phyloP scores from a whole-genome alignment of 2,888 invertebrate genomes.

The Nezara viridula region DNA sequence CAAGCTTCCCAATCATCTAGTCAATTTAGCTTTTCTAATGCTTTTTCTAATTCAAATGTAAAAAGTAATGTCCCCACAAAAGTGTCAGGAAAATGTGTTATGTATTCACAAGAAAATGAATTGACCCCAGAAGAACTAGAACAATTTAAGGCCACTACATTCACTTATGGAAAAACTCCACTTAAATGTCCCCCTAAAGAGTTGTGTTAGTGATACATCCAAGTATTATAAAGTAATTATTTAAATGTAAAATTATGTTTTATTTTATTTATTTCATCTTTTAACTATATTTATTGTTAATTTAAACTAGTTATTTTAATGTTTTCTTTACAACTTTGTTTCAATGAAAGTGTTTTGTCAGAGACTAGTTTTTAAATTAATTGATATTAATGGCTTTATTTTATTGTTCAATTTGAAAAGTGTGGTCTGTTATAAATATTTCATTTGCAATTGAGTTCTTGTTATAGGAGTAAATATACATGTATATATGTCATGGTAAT shows the following conservation, averaged over 20 bases:
- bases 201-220: conserved; percentile 53
- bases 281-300: not conserved
- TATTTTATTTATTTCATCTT: not conserved
- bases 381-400: not conserved
- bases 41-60: not conserved
- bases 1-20: conserved; percentile 30
- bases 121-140: conserved; percentile 60
- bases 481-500: no score
- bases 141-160: conserved; percentile 62
- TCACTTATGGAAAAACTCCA: conserved; percentile 60
- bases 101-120: conserved; percentile 59
- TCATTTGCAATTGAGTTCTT: not conserved
- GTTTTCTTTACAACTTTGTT: not conserved
- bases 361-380: not conserved
- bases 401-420: not conserved
- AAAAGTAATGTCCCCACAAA: not conserved
- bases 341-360: not conserved
- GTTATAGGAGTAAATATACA: not conserved
- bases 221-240: not conserved
- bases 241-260: not conserved
- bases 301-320: not conserved
- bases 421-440: not conserved
- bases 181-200: conserved; percentile 62
- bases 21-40: conserved; percentile 49
- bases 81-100: not conserved